Evolutionary conservation across 2,888 invertebrate species (phyloP).

Genomic region (Acleris sparsana): DNA sequence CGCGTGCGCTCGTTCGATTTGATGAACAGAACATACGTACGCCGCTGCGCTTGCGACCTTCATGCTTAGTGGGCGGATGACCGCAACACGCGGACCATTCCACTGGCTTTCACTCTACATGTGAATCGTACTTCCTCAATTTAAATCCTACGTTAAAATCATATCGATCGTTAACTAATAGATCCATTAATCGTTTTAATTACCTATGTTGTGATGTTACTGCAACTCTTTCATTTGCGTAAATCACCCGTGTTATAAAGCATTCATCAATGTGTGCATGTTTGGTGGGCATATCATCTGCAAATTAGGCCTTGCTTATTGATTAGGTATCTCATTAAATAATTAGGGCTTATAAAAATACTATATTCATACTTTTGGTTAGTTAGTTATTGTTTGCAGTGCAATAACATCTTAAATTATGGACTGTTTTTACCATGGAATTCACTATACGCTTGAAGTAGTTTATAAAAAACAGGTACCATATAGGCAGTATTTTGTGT

Average conservation of each 20-base stretch:
- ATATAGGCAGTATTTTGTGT: too few species aligned
- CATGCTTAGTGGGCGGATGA: slow-evolving; percentile 74
- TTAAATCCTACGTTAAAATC: slow-evolving; percentile 12
- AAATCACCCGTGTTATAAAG: slow-evolving; percentile 22
- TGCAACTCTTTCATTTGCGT: slow-evolving; percentile 19
- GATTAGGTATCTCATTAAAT: background rate
- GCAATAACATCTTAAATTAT: too few species aligned
- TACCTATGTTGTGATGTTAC: slow-evolving; percentile 22
- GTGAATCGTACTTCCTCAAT: slow-evolving; percentile 50
- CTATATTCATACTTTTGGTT: background rate
- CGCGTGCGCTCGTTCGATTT: slow-evolving; percentile 27
- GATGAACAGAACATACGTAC: slow-evolving; percentile 24
- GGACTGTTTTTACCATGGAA: too few species aligned
- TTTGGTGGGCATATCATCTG: slow-evolving; percentile 28
- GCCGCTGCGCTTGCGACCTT: slow-evolving; percentile 60
- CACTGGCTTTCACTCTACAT: slow-evolving; percentile 68
- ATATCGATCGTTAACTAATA: slow-evolving; percentile 18
- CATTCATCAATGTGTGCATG: slow-evolving; percentile 31
- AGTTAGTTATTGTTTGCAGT: too few species aligned
- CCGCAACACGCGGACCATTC: slow-evolving; percentile 55
- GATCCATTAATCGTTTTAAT: background rate
- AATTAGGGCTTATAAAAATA: background rate
- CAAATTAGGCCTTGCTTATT: slow-evolving; percentile 9
- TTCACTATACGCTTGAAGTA: too few species aligned
- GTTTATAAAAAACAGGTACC: too few species aligned